Percentiles rank a stretch among this genome's conserved stretches.
Evolutionary conservation across 2,113 vertebrate genomes (phyloP).

Genomic region (Xenopus tropicalis): DNA sequence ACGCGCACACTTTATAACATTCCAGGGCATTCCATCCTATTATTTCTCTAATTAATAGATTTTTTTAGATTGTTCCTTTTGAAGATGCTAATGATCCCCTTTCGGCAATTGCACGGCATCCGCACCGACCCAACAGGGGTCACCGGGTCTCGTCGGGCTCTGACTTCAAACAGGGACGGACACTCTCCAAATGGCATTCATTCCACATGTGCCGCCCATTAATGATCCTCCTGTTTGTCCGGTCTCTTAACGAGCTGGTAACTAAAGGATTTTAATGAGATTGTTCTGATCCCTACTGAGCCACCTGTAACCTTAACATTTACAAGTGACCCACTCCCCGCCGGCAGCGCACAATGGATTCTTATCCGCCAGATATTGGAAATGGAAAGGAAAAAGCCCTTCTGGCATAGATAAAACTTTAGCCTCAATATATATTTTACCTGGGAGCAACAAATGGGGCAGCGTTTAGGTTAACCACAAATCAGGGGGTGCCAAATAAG

Average conservation of each 20-base stretch:
- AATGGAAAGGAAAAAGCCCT: too few species aligned
- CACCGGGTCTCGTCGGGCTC: background rate
- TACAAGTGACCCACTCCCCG: too few species aligned
- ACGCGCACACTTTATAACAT: too few species aligned
- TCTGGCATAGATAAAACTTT: too few species aligned
- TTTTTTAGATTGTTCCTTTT: background rate
- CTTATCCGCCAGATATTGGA: too few species aligned
- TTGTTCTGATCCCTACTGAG: background rate
- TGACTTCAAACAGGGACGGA: slow-evolving; percentile 3
- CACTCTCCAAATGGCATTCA: slow-evolving; percentile 9
- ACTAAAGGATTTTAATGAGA: slow-evolving; percentile 27
- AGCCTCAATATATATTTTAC: too few species aligned
- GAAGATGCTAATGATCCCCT: slow-evolving; percentile 1
- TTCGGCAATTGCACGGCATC: background rate
- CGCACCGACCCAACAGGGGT: background rate
- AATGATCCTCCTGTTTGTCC: slow-evolving; percentile 7
- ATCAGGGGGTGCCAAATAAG: too few species aligned
- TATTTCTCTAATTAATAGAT: too few species aligned
- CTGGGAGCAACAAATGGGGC: too few species aligned
- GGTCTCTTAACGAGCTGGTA: slow-evolving; percentile 28
- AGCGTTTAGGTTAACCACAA: too few species aligned
- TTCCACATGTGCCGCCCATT: slow-evolving; percentile 2
- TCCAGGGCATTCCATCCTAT: too few species aligned
- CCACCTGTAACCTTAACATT: background rate
- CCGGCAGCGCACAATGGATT: too few species aligned